Percentiles rank a stretch among this genome's conserved stretches.
phyloP scores from a whole-genome alignment of 2,797 vertebrate species.

The Myripristis jacobus region DNA sequence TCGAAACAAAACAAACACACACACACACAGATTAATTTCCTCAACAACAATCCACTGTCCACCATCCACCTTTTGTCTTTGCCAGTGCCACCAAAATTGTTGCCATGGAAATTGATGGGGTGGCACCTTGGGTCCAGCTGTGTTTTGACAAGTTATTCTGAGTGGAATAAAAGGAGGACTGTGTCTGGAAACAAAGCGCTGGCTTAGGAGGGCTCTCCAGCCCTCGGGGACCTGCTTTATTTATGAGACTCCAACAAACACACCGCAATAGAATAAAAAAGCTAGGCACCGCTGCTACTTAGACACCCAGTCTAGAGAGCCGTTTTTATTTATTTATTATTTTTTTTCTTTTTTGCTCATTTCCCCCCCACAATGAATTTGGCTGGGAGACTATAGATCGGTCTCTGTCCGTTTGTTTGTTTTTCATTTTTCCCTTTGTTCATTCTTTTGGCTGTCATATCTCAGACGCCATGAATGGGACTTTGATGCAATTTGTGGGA shows the following conservation, averaged over 20 bases:
- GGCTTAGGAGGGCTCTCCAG: constrained; percentile 45
- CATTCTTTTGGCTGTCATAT: not conserved
- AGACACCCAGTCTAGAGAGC: constrained; percentile 21
- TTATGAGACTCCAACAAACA: constrained; percentile 56
- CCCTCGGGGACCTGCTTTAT: constrained; percentile 59
- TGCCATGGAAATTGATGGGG: constrained; percentile 68
- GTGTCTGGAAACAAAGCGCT: constrained; percentile 57
- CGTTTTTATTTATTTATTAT: too few species aligned
- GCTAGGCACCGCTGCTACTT: constrained; percentile 43
- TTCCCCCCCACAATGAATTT: constrained; percentile 14
- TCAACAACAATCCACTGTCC: not conserved
- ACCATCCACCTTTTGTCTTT: constrained; percentile 19
- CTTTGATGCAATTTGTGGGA: not conserved
- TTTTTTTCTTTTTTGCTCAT: too few species aligned
- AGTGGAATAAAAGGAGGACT: constrained; percentile 62
- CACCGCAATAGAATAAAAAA: constrained; percentile 40
- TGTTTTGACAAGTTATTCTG: constrained; percentile 70
- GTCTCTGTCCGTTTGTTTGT: not conserved
- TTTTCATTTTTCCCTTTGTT: not conserved
- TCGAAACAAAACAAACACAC: not conserved
- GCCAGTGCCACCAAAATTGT: constrained; percentile 37
- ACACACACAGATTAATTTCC: too few species aligned
- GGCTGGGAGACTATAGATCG: not conserved
- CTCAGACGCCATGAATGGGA: not conserved
- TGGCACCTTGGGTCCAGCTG: constrained; percentile 51